phyloP scores from a whole-genome alignment of 2,797 vertebrate genomes.

The Hephaestus fuliginosus region DNA sequence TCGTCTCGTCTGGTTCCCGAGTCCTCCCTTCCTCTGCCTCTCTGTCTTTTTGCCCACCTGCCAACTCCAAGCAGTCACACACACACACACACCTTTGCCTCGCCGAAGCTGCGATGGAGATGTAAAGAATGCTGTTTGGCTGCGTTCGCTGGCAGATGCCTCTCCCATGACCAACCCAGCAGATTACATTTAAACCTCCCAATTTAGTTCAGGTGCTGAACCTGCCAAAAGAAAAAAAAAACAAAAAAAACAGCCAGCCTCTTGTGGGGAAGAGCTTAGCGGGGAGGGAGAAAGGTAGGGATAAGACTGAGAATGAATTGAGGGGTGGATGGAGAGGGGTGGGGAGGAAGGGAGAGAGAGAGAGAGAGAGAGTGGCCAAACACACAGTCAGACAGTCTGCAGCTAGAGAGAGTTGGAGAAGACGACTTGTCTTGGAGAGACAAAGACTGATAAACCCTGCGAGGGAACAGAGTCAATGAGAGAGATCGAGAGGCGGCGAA shows the following conservation, averaged over 20 bases:
- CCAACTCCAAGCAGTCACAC: conserved; percentile 36
- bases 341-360: neutral
- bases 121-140: conserved; percentile 62
- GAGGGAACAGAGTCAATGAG: conserved; percentile 56
- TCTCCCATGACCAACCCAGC: conserved; percentile 41
- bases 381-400: conserved; percentile 24
- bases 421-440: conserved; percentile 58
- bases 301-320: conserved; percentile 44
- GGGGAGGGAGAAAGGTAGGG: conserved; percentile 32
- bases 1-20: conserved; percentile 13
- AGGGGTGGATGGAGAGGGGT: neutral
- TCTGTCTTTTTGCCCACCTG: conserved; percentile 57
- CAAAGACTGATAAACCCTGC: conserved; percentile 53
- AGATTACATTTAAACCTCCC: conserved; percentile 68
- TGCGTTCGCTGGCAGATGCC: conserved; percentile 54
- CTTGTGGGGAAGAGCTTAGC: conserved; percentile 46
- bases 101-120: conserved; percentile 57
- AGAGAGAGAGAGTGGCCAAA: conserved; percentile 32
- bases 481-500: conserved; percentile 63
- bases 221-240: conserved; percentile 4
- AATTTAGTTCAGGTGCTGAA: conserved; percentile 71
- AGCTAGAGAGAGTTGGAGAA: conserved; percentile 51
- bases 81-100: conserved; percentile 41
- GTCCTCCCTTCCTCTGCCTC: conserved; percentile 19
- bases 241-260: conserved; percentile 31